Conservation (phyloP, 2,888 invertebrate species). For the Coelopa pilipes region DNA sequence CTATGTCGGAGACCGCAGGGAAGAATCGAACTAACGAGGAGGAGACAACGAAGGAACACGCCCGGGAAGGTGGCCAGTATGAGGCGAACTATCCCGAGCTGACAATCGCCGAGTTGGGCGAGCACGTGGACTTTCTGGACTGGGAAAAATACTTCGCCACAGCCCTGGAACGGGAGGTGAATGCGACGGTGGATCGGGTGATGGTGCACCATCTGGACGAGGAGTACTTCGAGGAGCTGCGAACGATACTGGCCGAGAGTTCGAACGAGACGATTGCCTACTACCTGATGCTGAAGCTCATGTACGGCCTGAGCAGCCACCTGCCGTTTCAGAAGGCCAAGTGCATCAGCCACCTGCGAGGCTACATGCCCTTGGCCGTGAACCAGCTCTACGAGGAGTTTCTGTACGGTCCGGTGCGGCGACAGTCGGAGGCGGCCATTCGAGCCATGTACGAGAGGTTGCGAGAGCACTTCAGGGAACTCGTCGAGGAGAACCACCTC, state of each 20-base stretch:
- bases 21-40: not conserved
- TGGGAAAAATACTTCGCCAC: slow-evolving; percentile 52
- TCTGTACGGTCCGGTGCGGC: slow-evolving; percentile 46
- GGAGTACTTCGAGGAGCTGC: slow-evolving; percentile 48
- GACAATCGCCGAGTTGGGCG: slow-evolving; percentile 46
- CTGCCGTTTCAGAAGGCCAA: slow-evolving; percentile 42
- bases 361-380: slow-evolving; percentile 54
- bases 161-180: slow-evolving; percentile 38
- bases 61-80: not conserved
- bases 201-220: slow-evolving; percentile 48
- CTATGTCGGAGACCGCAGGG: not conserved
- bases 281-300: slow-evolving; percentile 57
- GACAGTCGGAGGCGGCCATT: slow-evolving; percentile 47
- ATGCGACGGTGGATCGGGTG: slow-evolving; percentile 42
- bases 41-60: slow-evolving; percentile 1
- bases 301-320: slow-evolving; percentile 50
- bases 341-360: slow-evolving; percentile 52
- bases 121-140: slow-evolving; percentile 48
- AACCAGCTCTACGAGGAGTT: slow-evolving; percentile 53
- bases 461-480: slow-evolving; percentile 44
- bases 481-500: slow-evolving; percentile 49
- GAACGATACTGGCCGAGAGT: slow-evolving; percentile 41
- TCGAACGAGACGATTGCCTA: slow-evolving; percentile 56
- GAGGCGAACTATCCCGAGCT: slow-evolving; percentile 38
- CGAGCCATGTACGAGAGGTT: slow-evolving; percentile 45